Evolutionary conservation across 2,888 invertebrate species (phyloP).

Genomic region (Hemistola chrysoprasaria): DNA sequence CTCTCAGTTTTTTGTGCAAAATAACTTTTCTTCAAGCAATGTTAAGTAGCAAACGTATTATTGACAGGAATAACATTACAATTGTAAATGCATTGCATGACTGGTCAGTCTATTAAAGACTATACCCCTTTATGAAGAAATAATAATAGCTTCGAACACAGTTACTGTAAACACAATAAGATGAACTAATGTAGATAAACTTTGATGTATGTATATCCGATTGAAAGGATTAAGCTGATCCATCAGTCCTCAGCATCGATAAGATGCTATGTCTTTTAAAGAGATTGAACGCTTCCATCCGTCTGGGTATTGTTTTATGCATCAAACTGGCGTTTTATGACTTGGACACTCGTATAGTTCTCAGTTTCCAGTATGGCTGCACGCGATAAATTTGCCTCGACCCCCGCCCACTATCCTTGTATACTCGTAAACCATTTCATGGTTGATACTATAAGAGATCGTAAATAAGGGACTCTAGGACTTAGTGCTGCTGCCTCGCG

Average conservation of each 20-base stretch:
- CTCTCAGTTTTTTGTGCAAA: conserved; percentile 11
- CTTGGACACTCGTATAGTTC: conserved; percentile 37
- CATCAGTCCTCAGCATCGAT: conserved; percentile 12
- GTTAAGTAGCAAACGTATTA: no score
- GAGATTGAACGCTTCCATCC: conserved; percentile 16
- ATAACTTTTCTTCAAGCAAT: conserved; percentile 16
- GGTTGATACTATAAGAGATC: conserved; percentile 49
- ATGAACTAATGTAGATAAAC: no score
- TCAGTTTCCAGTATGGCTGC: conserved; percentile 42
- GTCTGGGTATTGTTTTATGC: conserved; percentile 45
- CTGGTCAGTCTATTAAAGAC: no score
- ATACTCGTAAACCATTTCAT: conserved; percentile 64
- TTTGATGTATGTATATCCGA: background rate
- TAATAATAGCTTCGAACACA: no score
- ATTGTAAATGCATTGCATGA: no score
- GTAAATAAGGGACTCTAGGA: conserved; percentile 56
- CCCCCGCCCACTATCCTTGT: conserved; percentile 59
- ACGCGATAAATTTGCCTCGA: conserved; percentile 59
- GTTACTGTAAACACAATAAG: no score
- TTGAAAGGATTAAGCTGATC: conserved; percentile 16
- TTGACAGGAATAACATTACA: no score
- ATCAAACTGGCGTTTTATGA: conserved; percentile 67
- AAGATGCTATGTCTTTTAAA: conserved; percentile 21
- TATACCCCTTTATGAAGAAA: no score
- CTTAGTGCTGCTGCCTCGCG: conserved; percentile 24